A percentile compares a stretch with the other conserved stretches of the same genome.
phyloP scores from a whole-genome alignment of 1,140 invertebrate species.

The Nasonia longicornis region DNA sequence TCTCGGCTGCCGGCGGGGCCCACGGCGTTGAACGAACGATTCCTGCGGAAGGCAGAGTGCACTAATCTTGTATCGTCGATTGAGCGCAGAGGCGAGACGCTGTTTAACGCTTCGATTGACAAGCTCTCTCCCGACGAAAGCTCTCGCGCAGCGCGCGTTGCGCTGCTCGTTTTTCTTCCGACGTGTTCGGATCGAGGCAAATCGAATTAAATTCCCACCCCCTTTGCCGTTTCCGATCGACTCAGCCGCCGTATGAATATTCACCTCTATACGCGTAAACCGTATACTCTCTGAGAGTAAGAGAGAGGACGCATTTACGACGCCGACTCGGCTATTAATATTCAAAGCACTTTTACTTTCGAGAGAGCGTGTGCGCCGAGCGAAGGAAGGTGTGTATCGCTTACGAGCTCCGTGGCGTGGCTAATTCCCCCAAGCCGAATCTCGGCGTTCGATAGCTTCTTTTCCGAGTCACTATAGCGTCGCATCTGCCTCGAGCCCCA shows the following conservation, averaged over 20 bases:
- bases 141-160: too few relatives aligned
- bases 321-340: not conserved
- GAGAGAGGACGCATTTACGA: not conserved
- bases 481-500: not conserved
- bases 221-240: not conserved
- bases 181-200: too few relatives aligned
- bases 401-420: not conserved
- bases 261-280: not conserved
- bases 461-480: not conserved
- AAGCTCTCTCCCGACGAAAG: not conserved
- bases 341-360: constrained; percentile 20
- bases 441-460: constrained; percentile 20
- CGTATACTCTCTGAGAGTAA: too few relatives aligned
- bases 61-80: not conserved
- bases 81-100: not conserved
- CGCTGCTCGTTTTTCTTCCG: too few relatives aligned
- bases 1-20: constrained; percentile 43
- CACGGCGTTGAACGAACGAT: constrained; percentile 61
- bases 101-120: constrained; percentile 3
- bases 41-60: constrained; percentile 46
- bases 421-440: not conserved
- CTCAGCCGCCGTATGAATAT: not conserved
- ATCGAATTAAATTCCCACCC: too few relatives aligned
- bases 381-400: not conserved
- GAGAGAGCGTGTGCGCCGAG: not conserved